These are phyloP conservation scores for Thamnaconus septentrionalis DNA, from an alignment of 2,113 vertebrate species.

Conservation along the genomic window DNA sequence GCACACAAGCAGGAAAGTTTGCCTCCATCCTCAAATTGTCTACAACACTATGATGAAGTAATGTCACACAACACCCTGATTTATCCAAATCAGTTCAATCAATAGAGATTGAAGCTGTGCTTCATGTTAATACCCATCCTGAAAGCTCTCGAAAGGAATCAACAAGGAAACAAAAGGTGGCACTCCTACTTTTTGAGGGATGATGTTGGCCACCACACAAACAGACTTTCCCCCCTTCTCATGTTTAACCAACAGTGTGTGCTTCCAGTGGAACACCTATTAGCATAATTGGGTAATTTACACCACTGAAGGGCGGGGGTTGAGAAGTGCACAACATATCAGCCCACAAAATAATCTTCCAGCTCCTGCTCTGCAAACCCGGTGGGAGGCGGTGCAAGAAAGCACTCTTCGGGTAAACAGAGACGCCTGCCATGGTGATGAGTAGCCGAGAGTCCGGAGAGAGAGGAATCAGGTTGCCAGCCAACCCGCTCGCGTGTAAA, in stretches of 20 bases:
- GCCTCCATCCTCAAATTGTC: too few relatives aligned
- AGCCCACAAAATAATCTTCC: slow-evolving; percentile 36
- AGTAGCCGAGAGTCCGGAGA: slow-evolving; percentile 38
- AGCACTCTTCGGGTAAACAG: slow-evolving; percentile 59
- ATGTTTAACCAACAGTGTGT: slow-evolving; percentile 38
- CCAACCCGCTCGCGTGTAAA: too few relatives aligned
- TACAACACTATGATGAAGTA: too few relatives aligned
- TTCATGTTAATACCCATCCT: neutral
- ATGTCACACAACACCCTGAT: neutral
- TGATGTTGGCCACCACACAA: slow-evolving; percentile 31
- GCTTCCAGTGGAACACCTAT: slow-evolving; percentile 39
- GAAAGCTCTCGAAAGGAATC: too few relatives aligned
- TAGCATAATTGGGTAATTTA: slow-evolving; percentile 54
- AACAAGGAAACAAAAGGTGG: neutral
- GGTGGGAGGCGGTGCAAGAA: slow-evolving; percentile 42
- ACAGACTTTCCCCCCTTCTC: slow-evolving; percentile 8
- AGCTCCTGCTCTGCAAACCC: slow-evolving; percentile 40
- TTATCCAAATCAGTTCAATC: slow-evolving; percentile 2
- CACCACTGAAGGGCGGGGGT: slow-evolving; percentile 18
- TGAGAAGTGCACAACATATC: slow-evolving; percentile 40
- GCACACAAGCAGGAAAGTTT: too few relatives aligned
- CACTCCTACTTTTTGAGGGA: slow-evolving; percentile 22
- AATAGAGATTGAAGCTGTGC: neutral
- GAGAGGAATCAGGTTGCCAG: too few relatives aligned
- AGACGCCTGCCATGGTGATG: slow-evolving; percentile 52